Evolutionary conservation across 2,888 invertebrate species (phyloP), one percentile per base, ranked within the genome.

Genomic region (Dolomedes plantarius): DNA sequence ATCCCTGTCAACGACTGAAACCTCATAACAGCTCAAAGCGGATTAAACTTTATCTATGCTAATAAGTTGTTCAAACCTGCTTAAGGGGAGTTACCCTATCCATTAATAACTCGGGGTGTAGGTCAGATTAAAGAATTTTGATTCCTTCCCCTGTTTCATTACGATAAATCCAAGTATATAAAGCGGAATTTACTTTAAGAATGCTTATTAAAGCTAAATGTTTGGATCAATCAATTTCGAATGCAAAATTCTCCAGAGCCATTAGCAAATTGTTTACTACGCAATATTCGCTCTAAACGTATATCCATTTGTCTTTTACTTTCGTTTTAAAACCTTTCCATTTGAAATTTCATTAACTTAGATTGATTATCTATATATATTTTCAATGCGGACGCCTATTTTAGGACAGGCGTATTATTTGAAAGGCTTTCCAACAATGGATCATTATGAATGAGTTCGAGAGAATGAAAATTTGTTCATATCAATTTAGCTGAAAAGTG

Each of bases 381-480:
- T 46, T 46, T 46, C 46, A 46, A 46, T 46, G 46, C n/a, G 5
- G 46, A 46, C 46, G 46, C 46, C 46, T 46, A 46, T 46, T 46
- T 46, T 46, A 2, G 16, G 16, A 46, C 46, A 5, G 46, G 16
- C 16, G 46, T 2, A 16, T 46, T 46, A 7, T 46, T 46, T 46
- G 46, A 46, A 46, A 46, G 16, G 46, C 2, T 11, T 16, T 6
- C 46, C 46, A 46, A 46, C n/a, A 16, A 46, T 46, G 46, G 7
- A 16, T 16, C 11, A 16, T 46, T 46, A 46, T 46, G n/a, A 46
- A 46, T 46, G 46, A 16, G 46, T n/a, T 13, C 46, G 5, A 2
- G 46, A 46, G 46, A 46, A 46, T 46, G 46, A 16, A 46, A 46
- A 46, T 46, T 46, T 46, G 46, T 46, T 46, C 46, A 46, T 46